Percentiles rank a stretch among this genome's conserved stretches.
Conservation (phyloP, 35 echinoderm and acorn worm species). For the Diadema setosum region DNA sequence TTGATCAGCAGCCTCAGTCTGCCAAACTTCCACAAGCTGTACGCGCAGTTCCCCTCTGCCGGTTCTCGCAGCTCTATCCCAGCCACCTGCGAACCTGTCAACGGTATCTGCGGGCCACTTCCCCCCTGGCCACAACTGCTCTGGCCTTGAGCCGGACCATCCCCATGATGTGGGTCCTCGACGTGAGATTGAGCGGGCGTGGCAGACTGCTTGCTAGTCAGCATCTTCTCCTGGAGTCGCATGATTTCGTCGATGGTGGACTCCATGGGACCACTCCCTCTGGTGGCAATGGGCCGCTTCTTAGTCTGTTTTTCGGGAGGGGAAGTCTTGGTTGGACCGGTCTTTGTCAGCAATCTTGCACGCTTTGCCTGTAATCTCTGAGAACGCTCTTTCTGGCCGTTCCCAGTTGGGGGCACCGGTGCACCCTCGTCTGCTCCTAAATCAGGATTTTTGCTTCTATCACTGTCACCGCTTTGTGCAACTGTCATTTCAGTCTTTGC, state of each 20-base stretch:
- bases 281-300: no score
- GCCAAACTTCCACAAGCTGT: slow-evolving; percentile 50
- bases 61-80: not conserved
- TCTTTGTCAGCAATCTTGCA: no score
- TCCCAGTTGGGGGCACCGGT: no score
- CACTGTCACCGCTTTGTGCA: no score
- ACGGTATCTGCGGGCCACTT: not conserved
- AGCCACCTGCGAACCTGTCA: not conserved
- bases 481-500: no score
- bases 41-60: not conserved
- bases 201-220: slow-evolving; percentile 6
- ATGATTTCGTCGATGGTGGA: slow-evolving; percentile 53
- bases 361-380: no score
- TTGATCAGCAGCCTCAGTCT: not conserved
- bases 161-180: not conserved
- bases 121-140: not conserved
- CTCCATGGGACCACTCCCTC: no score
- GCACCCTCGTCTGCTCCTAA: no score
- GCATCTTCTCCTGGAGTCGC: slow-evolving; percentile 44
- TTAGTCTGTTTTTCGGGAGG: no score
- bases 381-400: no score
- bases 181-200: not conserved
- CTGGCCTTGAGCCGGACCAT: not conserved
- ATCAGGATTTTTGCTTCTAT: no score
- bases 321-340: no score